phyloP scores from a whole-genome alignment of 2,113 vertebrate species.

The Spea bombifrons region DNA sequence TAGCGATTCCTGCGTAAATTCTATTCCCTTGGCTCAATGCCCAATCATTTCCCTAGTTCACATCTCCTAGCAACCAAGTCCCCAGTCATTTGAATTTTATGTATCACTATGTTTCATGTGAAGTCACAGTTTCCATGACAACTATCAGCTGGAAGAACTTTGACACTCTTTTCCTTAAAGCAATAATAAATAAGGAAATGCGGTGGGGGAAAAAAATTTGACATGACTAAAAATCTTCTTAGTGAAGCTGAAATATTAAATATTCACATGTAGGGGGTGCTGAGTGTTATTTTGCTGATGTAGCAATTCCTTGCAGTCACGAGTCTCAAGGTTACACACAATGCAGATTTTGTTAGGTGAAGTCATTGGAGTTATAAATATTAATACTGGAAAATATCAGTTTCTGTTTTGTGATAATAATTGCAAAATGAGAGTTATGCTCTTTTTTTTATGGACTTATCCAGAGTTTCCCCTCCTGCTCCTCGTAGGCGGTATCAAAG shows the following conservation, averaged over 20 bases:
- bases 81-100: constrained; percentile 75
- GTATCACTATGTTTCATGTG: constrained; percentile 77
- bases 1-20: constrained; percentile 64
- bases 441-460: no score
- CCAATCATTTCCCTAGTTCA: constrained; percentile 69
- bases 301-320: constrained; percentile 8
- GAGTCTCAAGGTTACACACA: no score
- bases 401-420: no score
- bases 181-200: constrained; percentile 48
- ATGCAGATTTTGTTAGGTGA: no score
- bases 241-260: constrained; percentile 3
- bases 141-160: constrained; percentile 76
- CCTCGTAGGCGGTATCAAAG: no score
- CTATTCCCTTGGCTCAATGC: constrained; percentile 67
- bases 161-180: constrained; percentile 64
- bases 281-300: constrained; percentile 44
- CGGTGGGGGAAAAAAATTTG: constrained; percentile 51
- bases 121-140: constrained; percentile 79
- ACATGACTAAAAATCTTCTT: constrained; percentile 51
- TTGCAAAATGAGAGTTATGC: no score
- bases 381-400: no score
- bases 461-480: no score
- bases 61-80: constrained; percentile 80
- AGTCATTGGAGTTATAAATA: no score
- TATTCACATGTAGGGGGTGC: constrained; percentile 46